Percentiles rank a stretch among this genome's conserved stretches.
Conservation (phyloP, 2,113 vertebrate genomes). For the Lampris megalopsis region DNA sequence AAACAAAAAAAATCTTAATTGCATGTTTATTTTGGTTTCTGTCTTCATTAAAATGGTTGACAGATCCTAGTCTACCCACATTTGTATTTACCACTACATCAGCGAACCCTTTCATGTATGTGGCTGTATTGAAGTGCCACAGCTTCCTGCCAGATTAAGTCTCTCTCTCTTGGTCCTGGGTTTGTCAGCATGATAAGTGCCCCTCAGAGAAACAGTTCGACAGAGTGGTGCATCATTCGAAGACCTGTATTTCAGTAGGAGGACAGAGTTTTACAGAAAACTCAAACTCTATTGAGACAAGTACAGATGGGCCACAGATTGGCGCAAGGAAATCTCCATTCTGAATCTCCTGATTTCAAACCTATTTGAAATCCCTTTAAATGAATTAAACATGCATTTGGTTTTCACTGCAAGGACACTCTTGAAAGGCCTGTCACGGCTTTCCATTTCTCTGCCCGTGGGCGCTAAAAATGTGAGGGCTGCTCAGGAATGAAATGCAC, state of each 20-base stretch:
- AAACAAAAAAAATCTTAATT: too few relatives aligned
- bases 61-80: too few relatives aligned
- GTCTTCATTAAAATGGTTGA: too few relatives aligned
- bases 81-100: too few relatives aligned
- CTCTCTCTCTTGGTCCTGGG: too few relatives aligned
- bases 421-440: not conserved
- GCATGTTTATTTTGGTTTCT: too few relatives aligned
- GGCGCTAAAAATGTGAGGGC: too few relatives aligned
- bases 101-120: too few relatives aligned
- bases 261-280: constrained; percentile 16
- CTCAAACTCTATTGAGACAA: constrained; percentile 5
- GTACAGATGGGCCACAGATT: constrained; percentile 12
- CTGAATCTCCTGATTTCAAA: not conserved
- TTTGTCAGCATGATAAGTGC: constrained; percentile 27
- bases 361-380: not conserved
- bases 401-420: not conserved
- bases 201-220: constrained; percentile 7
- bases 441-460: not conserved
- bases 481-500: not conserved
- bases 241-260: constrained; percentile 37
- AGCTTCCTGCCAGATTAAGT: too few relatives aligned
- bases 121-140: too few relatives aligned
- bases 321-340: not conserved
- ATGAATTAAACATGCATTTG: not conserved
- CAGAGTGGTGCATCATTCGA: constrained; percentile 4